Evolutionary conservation across 2,888 invertebrate genomes (phyloP), one percentile per base, ranked within the genome.

Genomic region (Podabrus alpinus): DNA sequence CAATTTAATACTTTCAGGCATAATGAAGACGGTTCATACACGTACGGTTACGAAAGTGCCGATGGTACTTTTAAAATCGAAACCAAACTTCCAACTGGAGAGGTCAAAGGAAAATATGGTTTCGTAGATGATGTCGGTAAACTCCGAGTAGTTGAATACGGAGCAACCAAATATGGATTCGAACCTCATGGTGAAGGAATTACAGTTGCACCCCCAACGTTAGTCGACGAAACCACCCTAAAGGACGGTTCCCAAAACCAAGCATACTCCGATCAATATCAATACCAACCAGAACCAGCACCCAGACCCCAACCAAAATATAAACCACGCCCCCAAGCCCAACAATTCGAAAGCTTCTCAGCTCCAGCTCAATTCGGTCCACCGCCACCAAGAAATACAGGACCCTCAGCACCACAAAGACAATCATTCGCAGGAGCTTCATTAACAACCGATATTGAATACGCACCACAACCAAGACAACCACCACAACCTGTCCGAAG

Each of bases 51-150:
- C 86, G 96, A 96, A 85, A 94, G 94, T 2, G 95, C 92, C 25
- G 96, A 97, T 85, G 96, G 96, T 59, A 93, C 94, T 5, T 96
- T 96, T 89, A 95, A 96, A 88, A 96, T 96, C 83, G 96, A 96
- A 87, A 96, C 96, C 10, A 96, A 96, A 86, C 88, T 92, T 16
- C 91, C 93, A 0, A 90, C 90, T 7, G 96, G 96, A 0, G 95
- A 95, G 82, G 96, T 96, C 10, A 94, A 94, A 87, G 96, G 96
- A 80, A 96, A 96, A 86, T 96, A 96, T 85, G 96, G 96, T 2
- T 96, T 95, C 89, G 93, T 94, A 73, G 96, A 96, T 84, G 95
- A 95, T 83, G 89, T 91, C 71, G 92, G 96, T 83, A 91, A 94
- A 90, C 91, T 93, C 1, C 92, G 95, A 59, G 94, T 95, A 1